Conservation (phyloP, 2,113 vertebrate genomes). For the Hippocampus guttulatus region DNA sequence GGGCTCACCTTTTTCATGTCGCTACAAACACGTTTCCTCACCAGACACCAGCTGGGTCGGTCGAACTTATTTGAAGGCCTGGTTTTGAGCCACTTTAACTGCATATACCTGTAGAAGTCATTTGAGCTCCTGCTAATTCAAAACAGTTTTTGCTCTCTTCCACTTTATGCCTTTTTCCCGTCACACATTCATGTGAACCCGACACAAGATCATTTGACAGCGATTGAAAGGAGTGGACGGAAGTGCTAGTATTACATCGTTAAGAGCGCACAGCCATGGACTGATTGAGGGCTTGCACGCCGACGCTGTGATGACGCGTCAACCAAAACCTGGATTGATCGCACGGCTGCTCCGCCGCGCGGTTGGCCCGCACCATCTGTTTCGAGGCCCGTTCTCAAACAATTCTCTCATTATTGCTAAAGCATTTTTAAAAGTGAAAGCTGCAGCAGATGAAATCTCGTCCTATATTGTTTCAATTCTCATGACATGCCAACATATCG, state of each 20-base stretch:
- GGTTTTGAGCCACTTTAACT: not conserved
- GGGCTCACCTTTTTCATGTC: not conserved
- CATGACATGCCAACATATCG: constrained; percentile 13
- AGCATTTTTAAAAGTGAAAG: constrained; percentile 38
- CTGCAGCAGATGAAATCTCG: constrained; percentile 48
- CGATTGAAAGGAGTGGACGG: constrained; percentile 9
- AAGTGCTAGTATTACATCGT: constrained; percentile 5
- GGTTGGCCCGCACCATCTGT: constrained; percentile 13
- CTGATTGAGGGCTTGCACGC: constrained; percentile 42
- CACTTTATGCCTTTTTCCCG: not conserved
- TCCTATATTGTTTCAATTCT: constrained; percentile 3
- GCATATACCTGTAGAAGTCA: not conserved
- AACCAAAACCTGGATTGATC: constrained; percentile 44
- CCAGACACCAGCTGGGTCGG: not conserved
- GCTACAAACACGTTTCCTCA: not conserved
- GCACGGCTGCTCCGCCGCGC: not conserved
- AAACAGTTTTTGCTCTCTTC: not conserved
- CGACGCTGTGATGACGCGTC: constrained; percentile 50
- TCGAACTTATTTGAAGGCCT: not conserved
- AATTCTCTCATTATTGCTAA: constrained; percentile 32
- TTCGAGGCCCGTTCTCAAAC: constrained; percentile 17
- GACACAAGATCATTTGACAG: not conserved
- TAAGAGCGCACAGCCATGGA: constrained; percentile 17
- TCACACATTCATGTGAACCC: not conserved
- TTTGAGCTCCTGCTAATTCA: not conserved